Percentiles rank a stretch among this genome's conserved stretches.
Conservation (phyloP, 2,113 vertebrate species). For the Anas platyrhynchos region DNA sequence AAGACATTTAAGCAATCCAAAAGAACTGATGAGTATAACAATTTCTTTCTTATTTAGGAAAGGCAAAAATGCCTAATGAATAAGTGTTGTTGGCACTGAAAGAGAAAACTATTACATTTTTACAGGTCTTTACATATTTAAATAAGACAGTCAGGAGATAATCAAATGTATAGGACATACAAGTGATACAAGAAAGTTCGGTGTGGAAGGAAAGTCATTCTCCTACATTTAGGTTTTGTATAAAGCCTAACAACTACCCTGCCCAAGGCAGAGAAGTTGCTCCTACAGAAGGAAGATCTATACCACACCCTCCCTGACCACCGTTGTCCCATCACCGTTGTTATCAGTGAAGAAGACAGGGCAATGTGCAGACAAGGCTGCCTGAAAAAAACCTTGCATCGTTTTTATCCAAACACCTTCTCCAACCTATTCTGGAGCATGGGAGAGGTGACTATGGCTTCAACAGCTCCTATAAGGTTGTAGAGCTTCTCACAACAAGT, state of each 20-base stretch:
- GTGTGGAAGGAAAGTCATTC: not conserved
- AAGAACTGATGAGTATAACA: too few relatives aligned
- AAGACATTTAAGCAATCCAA: not conserved
- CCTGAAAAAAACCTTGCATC: not conserved
- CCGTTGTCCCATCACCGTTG: not conserved
- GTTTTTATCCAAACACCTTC: not conserved
- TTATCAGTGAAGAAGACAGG: not conserved
- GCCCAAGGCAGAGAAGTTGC: not conserved
- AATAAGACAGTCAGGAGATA: not conserved
- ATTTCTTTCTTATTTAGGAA: not conserved
- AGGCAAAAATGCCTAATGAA: not conserved
- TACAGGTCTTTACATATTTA: not conserved
- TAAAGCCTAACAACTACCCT: not conserved
- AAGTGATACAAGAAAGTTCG: not conserved
- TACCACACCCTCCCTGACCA: too few relatives aligned
- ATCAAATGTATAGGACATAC: not conserved
- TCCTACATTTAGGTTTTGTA: not conserved
- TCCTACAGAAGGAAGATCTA: not conserved
- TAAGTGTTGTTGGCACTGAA: not conserved
- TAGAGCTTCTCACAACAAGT: not conserved
- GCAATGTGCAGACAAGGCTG: not conserved
- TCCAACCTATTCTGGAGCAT: accelerated
- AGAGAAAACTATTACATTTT: not conserved
- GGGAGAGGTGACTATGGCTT: not conserved
- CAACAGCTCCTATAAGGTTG: not conserved